These are phyloP conservation scores for Pteromalus puparum DNA, from an alignment of 1,140 invertebrate genomes.

Conservation along the genomic window DNA sequence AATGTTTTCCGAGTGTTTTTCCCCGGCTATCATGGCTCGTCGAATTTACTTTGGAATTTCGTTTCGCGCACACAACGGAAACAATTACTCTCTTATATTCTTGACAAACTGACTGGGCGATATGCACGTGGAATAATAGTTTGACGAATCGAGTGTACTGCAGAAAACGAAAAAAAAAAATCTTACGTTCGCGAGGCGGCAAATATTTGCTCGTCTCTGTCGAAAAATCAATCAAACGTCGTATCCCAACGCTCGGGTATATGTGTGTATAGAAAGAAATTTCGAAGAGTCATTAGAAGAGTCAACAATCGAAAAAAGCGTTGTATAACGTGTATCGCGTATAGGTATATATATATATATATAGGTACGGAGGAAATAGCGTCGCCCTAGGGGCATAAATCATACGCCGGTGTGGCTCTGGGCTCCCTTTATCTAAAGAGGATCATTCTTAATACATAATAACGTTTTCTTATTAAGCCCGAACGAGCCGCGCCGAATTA, in stretches of 20 bases:
- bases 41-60: not conserved
- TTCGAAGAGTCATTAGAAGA: conserved; percentile 33
- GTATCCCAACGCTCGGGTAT: too few relatives aligned
- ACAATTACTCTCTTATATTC: not conserved
- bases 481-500: conserved; percentile 44
- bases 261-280: not conserved
- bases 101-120: not conserved
- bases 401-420: conserved; percentile 3
- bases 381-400: conserved; percentile 46
- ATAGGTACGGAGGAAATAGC: not conserved
- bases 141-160: too few relatives aligned
- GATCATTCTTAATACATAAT: conserved; percentile 55
- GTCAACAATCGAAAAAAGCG: conserved; percentile 38
- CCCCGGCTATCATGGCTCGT: not conserved
- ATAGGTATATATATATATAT: not conserved
- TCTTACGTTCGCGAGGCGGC: not conserved
- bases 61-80: not conserved
- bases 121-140: too few relatives aligned
- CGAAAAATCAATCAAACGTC: conserved; percentile 38
- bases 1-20: too few relatives aligned
- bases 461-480: conserved; percentile 54
- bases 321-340: not conserved
- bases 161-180: too few relatives aligned
- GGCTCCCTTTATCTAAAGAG: conserved; percentile 52
- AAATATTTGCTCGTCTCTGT: not conserved